Evolutionary conservation across 2,888 invertebrate species (phyloP).

Genomic region (Nemotelus nigrinus): DNA sequence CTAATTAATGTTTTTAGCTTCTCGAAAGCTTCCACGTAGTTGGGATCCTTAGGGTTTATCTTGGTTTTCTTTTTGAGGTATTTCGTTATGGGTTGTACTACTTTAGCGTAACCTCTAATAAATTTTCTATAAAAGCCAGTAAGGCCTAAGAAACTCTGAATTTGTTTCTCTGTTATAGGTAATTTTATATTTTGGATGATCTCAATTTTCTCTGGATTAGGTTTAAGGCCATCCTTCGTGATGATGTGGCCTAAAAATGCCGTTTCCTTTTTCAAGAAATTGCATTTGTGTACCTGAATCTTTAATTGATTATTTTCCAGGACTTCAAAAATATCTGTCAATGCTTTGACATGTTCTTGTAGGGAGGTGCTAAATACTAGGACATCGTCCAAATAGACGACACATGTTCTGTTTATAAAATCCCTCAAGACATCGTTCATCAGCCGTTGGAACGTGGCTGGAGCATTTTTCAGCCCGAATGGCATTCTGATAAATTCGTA

Average conservation of each 20-base stretch:
- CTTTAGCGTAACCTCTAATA: slow-evolving; percentile 1
- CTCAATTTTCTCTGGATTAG: slow-evolving; percentile 5
- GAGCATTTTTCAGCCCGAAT: slow-evolving; percentile 9
- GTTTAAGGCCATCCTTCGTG: slow-evolving; percentile 1
- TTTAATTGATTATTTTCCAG: too few species aligned
- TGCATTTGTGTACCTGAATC: too few species aligned
- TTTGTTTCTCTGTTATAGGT: neutral
- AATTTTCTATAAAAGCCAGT: slow-evolving; percentile 10
- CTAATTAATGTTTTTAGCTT: slow-evolving; percentile 47
- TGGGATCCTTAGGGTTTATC: neutral
- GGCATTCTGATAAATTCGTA: slow-evolving; percentile 3
- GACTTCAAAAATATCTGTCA: slow-evolving; percentile 1
- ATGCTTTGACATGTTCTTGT: neutral
- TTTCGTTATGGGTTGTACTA: neutral
- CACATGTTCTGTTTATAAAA: neutral
- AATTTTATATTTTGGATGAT: neutral
- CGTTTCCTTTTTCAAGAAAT: neutral
- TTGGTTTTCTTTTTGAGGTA: neutral
- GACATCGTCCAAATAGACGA: slow-evolving; percentile 4
- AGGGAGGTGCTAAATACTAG: neutral
- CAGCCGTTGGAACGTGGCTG: neutral
- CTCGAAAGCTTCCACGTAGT: slow-evolving; percentile 48
- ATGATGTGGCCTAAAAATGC: neutral
- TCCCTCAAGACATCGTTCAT: neutral
- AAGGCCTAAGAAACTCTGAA: slow-evolving; percentile 4